Percentiles rank a stretch among this genome's conserved stretches.
These are phyloP conservation scores for Eustalomyia histrio DNA, from an alignment of 2,888 invertebrate genomes.

Conservation along the genomic window DNA sequence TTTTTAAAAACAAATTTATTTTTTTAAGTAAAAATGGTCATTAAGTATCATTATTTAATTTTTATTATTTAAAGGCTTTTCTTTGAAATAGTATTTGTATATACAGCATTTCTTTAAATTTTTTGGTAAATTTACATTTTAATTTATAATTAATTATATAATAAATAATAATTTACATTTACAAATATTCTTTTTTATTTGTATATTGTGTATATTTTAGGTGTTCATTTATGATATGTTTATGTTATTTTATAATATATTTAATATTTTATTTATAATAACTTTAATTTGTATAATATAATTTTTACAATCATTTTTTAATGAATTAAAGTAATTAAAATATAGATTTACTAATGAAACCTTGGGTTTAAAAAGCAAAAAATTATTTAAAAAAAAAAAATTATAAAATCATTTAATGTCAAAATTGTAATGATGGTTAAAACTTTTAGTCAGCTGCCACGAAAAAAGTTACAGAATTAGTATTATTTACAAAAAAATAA, in stretches of 20 bases:
- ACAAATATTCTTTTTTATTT: constrained; percentile 13
- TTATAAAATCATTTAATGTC: neutral
- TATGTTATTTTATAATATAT: constrained; percentile 57
- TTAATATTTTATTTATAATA: constrained; percentile 34
- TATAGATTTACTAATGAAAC: constrained; percentile 61
- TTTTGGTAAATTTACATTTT: constrained; percentile 36
- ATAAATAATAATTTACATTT: constrained; percentile 17
- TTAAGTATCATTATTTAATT: constrained; percentile 15
- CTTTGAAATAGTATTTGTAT: constrained; percentile 66
- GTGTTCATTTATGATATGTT: constrained; percentile 64
- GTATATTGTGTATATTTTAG: constrained; percentile 65
- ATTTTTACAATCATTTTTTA: constrained; percentile 23
- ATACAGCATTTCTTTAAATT: constrained; percentile 65
- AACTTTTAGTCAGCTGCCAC: too few relatives aligned
- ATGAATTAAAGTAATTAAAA: constrained; percentile 36
- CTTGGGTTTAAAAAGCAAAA: constrained; percentile 57
- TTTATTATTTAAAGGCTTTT: constrained; percentile 61
- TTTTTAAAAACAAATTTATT: too few relatives aligned
- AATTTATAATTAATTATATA: too few relatives aligned
- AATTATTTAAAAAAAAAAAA: constrained; percentile 1
- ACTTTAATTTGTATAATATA: neutral
- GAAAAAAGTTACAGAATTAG: too few relatives aligned
- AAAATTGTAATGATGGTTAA: too few relatives aligned
- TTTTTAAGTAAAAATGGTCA: neutral
- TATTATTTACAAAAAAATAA: too few relatives aligned